These are phyloP conservation scores for Amblyjoppa proteus DNA, from an alignment of 2,888 invertebrate species.

Conservation along the genomic window DNA sequence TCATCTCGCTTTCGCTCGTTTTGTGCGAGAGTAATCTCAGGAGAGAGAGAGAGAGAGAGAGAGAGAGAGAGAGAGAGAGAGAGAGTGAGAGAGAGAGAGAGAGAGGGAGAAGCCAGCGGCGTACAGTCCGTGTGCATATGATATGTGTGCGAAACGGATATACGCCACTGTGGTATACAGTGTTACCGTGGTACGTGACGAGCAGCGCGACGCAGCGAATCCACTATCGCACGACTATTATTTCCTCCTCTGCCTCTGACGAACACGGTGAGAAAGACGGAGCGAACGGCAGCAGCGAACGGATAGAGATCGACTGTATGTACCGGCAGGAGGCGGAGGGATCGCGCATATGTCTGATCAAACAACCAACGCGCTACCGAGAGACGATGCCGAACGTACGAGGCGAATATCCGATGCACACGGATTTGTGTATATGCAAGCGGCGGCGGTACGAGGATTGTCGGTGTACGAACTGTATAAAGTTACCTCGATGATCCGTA, in stretches of 20 bases:
- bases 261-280: background rate
- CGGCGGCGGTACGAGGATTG: no score
- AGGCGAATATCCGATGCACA: no score
- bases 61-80: no score
- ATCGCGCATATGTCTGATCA: background rate
- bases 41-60: no score
- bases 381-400: background rate
- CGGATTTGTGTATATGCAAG: no score
- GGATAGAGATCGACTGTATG: constrained; percentile 9
- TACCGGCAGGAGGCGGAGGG: background rate
- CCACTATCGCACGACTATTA: background rate
- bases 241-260: background rate
- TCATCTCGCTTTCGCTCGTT: no score
- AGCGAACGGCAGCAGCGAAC: background rate
- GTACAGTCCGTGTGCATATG: background rate
- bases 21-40: no score
- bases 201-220: background rate
- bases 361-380: background rate
- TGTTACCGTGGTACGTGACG: background rate
- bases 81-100: no score
- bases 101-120: no score
- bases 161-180: background rate
- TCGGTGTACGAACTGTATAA: no score
- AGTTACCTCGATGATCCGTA: no score
- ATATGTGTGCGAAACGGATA: background rate